phyloP scores from a whole-genome alignment of 2,797 vertebrate genomes.

The Danio aesculapii region DNA sequence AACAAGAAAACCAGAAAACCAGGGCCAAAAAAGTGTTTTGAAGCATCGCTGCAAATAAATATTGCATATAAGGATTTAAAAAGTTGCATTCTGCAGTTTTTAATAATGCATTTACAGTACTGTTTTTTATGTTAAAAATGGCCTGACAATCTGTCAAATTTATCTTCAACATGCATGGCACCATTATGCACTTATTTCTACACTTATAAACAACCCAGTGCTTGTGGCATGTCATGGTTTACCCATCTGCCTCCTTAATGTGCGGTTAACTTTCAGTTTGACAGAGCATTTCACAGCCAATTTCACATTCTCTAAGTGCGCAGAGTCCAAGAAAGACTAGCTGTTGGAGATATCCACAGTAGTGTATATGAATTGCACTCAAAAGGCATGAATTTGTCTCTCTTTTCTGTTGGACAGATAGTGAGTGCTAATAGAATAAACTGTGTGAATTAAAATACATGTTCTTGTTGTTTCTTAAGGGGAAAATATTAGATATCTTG shows the following conservation, averaged over 20 bases:
- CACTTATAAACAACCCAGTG: conserved; percentile 32
- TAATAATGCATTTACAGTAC: conserved; percentile 32
- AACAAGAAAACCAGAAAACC: background rate
- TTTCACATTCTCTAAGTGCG: conserved; percentile 18
- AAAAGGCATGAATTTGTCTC: background rate
- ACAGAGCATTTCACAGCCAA: conserved; percentile 18
- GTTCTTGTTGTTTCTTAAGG: background rate
- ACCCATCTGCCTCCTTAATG: conserved; percentile 27
- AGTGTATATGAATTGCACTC: background rate
- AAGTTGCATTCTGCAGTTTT: background rate
- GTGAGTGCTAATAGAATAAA: background rate
- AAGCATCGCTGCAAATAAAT: conserved; percentile 10
- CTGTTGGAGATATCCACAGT: background rate
- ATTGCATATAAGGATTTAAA: background rate
- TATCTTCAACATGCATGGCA: conserved; percentile 21
- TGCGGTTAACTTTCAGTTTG: conserved; percentile 36
- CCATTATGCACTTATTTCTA: conserved; percentile 26
- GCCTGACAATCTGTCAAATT: conserved; percentile 43
- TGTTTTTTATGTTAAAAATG: background rate
- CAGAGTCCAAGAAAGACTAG: background rate
- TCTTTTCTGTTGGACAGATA: background rate
- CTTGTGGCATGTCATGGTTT: conserved; percentile 24
- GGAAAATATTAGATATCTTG: background rate
- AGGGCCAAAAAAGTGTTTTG: background rate
- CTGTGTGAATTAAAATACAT: too few species aligned